These are phyloP conservation scores for Ophraella communa DNA, from an alignment of 2,888 invertebrate species.

Conservation along the genomic window DNA sequence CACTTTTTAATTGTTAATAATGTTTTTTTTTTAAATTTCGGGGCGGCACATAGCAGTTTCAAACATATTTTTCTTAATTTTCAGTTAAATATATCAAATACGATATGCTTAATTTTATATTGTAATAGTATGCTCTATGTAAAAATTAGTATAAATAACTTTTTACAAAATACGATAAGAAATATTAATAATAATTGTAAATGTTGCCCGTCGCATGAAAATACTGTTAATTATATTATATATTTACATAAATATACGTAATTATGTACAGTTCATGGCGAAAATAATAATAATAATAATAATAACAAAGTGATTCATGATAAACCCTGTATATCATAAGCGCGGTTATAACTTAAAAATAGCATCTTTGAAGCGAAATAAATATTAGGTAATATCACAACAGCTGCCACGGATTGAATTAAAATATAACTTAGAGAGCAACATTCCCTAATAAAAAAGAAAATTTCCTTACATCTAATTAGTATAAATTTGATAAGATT, in stretches of 20 bases:
- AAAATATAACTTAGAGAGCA: constrained; percentile 28
- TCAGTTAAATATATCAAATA: constrained; percentile 40
- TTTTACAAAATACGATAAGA: constrained; percentile 15
- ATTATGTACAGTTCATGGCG: background rate
- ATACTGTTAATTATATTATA: too few relatives aligned
- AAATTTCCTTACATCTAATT: constrained; percentile 16
- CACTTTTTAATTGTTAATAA: background rate
- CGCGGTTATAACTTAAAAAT: background rate
- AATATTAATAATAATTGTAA: constrained; percentile 6
- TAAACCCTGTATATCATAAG: constrained; percentile 5
- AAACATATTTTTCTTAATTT: constrained; percentile 15
- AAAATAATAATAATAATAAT: background rate
- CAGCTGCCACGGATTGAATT: constrained; percentile 29
- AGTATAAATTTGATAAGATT: constrained; percentile 28
- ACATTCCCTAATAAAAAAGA: constrained; percentile 21
- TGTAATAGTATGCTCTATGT: constrained; percentile 16
- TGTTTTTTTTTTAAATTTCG: too few relatives aligned
- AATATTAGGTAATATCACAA: constrained; percentile 42
- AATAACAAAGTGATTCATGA: constrained; percentile 2
- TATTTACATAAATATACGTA: background rate
- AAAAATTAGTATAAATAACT: constrained; percentile 5
- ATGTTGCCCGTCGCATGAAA: constrained; percentile 19
- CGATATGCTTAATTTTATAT: constrained; percentile 46
- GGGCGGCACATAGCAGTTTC: constrained; percentile 32
- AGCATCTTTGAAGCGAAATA: constrained; percentile 25